A percentile compares a stretch with the other conserved stretches of the same genome.
Evolutionary conservation across 2,797 vertebrate genomes (phyloP).

Genomic region (Vireo griseus): DNA sequence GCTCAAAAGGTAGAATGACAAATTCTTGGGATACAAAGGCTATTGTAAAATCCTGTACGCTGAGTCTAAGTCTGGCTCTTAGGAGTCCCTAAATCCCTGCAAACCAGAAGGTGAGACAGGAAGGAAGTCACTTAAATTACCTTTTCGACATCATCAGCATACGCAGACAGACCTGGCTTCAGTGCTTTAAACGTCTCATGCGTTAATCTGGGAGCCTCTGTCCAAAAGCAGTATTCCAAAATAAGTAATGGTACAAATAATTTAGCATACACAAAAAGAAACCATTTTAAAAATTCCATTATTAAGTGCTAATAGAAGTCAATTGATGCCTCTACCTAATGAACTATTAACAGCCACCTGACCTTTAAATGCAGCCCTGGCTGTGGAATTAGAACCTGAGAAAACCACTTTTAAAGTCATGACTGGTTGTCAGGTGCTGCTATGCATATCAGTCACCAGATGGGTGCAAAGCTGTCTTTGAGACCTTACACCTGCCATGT

Average conservation of each 20-base stretch:
- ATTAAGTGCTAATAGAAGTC: neutral
- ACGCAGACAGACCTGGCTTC: constrained; percentile 91
- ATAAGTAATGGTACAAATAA: neutral
- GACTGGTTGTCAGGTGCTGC: neutral
- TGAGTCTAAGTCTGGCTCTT: neutral
- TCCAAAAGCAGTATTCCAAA: constrained; percentile 37
- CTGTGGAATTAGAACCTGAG: neutral
- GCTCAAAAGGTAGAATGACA: neutral
- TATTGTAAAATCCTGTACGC: neutral
- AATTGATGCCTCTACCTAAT: neutral
- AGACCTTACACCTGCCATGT: neutral
- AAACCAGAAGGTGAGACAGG: neutral
- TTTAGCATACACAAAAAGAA: constrained; percentile 45
- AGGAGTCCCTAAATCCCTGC: neutral
- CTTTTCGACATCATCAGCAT: constrained; percentile 88
- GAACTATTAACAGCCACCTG: neutral
- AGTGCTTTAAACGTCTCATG: constrained; percentile 88
- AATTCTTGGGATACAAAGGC: neutral
- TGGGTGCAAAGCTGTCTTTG: neutral
- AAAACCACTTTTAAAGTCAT: neutral
- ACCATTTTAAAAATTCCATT: neutral
- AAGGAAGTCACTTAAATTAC: constrained; percentile 63
- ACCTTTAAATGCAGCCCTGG: neutral
- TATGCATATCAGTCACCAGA: neutral
- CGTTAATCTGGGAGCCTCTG: constrained; percentile 82